Conservation (phyloP, 2,797 vertebrate species). For the Anas flavirostris region DNA sequence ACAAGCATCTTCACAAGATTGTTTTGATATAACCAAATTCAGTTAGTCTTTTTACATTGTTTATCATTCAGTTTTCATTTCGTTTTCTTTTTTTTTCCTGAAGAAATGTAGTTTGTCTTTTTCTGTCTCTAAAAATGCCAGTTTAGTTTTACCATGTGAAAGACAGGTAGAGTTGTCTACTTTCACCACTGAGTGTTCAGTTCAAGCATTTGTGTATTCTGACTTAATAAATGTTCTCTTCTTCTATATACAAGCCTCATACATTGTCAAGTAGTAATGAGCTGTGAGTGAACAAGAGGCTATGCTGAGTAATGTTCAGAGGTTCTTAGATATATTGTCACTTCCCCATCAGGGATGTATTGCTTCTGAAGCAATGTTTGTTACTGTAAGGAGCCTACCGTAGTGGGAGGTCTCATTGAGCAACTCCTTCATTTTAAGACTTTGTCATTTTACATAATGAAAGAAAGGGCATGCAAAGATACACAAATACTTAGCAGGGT, state of each 20-base stretch:
- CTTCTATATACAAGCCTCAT: not conserved
- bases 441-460: not conserved
- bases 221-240: not conserved
- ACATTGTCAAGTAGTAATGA: not conserved
- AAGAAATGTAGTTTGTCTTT: not conserved
- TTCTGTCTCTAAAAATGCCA: not conserved
- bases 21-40: not conserved
- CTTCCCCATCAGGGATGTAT: not conserved
- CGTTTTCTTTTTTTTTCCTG: not conserved
- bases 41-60: not conserved
- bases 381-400: not conserved
- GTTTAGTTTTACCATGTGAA: not conserved
- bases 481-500: not conserved
- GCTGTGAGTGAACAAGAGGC: not conserved
- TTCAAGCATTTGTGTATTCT: not conserved
- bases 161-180: not conserved
- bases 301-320: not conserved
- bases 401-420: not conserved
- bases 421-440: not conserved
- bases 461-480: not conserved
- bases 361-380: not conserved
- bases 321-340: not conserved
- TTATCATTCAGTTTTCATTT: not conserved
- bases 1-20: not conserved
- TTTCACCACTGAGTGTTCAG: not conserved